Evolutionary conservation across 2,888 invertebrate species (phyloP), one percentile per base, ranked within the genome.

Genomic region (Aspidiotus destructor): DNA sequence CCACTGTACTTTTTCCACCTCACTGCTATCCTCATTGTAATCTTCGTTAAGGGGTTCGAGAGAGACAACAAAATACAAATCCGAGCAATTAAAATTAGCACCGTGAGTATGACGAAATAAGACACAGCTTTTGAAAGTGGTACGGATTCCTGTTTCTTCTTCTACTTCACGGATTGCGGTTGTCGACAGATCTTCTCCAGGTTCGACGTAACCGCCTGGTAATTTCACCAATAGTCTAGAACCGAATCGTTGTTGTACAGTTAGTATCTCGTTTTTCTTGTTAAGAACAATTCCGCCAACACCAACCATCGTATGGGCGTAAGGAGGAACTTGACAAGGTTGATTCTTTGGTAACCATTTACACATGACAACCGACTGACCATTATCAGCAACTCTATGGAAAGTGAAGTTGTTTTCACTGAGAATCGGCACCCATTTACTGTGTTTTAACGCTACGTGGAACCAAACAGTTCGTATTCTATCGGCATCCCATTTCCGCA

Each of bases 171-270:
- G 82, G 65, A 86, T 82, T 0, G 87, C 92, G 13, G 93, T 92
- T 74, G 86, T 86, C 70, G 84, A 81, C 55, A 96, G 80, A 75
- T 91, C 85, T 81, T 96, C 95, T 69, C 69, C 63, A 42, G 69
- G 87, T 77, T 94, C 89, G 16, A 91, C 89, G 79, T 89, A 89
- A 63, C 95, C 95, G 65, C 96, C 95, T 15, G 96, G 95, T 8
- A 95, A 79, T 79, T 95, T 95, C 92, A 92, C 95, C 75, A 85
- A 83, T 60, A 76, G 58, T 17, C 58, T 75, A 16, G 80, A 76
- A 70, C 80, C 78, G 74, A 83, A 83, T 74, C 85, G 84, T 76
- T 96, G 94, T 73, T 84, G 82, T 0, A 96, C 88, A 17, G 89
- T 88, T 64, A 96, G 80, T 67, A 96, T 79, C 78, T 92, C 84